Evolutionary conservation across 2,113 vertebrate species (phyloP), one percentile per base, ranked within the genome.

Genomic region (Parus major): DNA sequence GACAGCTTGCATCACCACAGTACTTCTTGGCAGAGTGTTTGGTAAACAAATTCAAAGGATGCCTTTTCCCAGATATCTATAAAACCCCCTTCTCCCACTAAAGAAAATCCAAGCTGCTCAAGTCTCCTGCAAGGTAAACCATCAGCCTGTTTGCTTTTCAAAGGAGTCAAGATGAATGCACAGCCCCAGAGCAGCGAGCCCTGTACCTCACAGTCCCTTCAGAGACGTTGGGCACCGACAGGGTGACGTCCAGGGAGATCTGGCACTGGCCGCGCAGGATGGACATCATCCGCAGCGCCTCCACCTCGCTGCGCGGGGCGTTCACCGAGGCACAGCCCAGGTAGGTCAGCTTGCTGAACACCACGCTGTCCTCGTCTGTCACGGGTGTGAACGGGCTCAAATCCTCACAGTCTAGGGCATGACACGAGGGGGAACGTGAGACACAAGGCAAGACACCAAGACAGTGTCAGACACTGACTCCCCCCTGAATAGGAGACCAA

Each of bases 341-440:
- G 95, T 99, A 99, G 4, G 99, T 99, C 65, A 99, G 98, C 97
- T 99, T 99, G 97, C 98, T 99, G 96, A 99, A 99, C 96, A 99
- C 98, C 64, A 99, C 98, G 0, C 99, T 99, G 98, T 99, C 99
- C 93, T 99, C 99, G 17, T 99, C 99, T 0, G 98, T 98, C 91
- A 99, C 96, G 1, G 99, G 99, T 9, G 99, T 99, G 66, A 98
- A 97, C 27, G 99, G 99, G 93, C 99, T 99, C 64, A 97, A 49
- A 5, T 96, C 97, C 92, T 96, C 98, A 22, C 97, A 97, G 93
- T 93, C 98, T 98, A 50, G 90, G 41, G 77, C 13, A 22, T 64
- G 49, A 78, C 66, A 79, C 23, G 12, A 87, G 86, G 59, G 42
- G n/a, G 41, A 69, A 59, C 0, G 2, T 46, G 49, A 90, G 49